Conservation (phyloP, 92 coral and sea anemone species). For the Epizoanthus fatuus region DNA sequence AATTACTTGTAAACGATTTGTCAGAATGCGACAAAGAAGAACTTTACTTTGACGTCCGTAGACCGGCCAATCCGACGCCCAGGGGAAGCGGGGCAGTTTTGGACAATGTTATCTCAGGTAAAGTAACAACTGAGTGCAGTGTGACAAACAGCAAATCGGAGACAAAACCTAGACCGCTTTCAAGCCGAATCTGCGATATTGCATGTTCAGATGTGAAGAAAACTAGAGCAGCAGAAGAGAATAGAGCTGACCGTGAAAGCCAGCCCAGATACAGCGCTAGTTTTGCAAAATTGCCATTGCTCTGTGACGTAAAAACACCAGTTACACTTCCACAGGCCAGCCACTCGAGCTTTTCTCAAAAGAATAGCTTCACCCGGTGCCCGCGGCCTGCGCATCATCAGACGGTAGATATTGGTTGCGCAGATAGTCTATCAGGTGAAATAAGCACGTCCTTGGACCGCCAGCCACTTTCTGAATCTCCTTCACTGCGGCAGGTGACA, state of each 20-base stretch:
- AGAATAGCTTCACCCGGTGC: background rate
- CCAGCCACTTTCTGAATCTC: background rate
- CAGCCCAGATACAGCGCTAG: background rate
- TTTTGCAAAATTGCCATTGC: too few relatives aligned
- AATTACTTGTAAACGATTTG: background rate
- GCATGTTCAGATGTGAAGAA: background rate
- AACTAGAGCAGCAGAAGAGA: background rate
- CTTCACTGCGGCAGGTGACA: background rate
- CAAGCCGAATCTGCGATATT: background rate
- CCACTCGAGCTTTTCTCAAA: background rate
- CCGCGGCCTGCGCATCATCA: background rate
- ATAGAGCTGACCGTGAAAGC: background rate
- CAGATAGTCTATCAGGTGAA: background rate
- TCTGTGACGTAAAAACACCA: background rate
- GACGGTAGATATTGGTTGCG: background rate
- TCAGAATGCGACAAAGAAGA: conserved; percentile 7
- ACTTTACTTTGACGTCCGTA: background rate
- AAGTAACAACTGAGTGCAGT: background rate
- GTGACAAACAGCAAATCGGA: too few relatives aligned
- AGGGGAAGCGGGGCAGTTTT: conserved; percentile 2
- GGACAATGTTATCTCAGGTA: conserved; percentile 3
- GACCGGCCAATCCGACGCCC: conserved; percentile 38
- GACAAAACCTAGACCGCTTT: background rate
- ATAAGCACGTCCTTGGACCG: background rate
- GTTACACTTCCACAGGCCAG: background rate